Percentiles rank a stretch among this genome's conserved stretches.
Conservation (phyloP, 2,888 invertebrate genomes). For the Agonopterix heracliana region DNA sequence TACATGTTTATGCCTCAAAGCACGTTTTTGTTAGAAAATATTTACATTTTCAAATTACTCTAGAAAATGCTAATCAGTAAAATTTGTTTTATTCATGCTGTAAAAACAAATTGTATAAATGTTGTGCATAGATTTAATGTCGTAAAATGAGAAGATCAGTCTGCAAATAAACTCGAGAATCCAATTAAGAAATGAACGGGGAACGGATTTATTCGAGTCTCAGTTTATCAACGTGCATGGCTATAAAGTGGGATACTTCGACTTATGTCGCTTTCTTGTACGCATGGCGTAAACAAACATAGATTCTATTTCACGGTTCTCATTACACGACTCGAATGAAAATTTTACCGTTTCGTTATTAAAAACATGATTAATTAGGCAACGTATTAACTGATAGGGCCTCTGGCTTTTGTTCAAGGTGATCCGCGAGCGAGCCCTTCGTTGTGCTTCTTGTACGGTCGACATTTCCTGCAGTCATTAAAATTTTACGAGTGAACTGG, state of each 20-base stretch:
- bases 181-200: slow-evolving; percentile 68
- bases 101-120: background rate
- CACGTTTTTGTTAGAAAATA: too few relatives aligned
- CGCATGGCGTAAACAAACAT: slow-evolving; percentile 20
- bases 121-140: slow-evolving; percentile 44
- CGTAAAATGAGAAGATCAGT: slow-evolving; percentile 60
- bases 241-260: slow-evolving; percentile 46
- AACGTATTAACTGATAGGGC: slow-evolving; percentile 26
- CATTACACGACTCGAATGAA: slow-evolving; percentile 9
- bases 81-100: too few relatives aligned
- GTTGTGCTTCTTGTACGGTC: slow-evolving; percentile 44
- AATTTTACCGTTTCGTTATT: slow-evolving; percentile 7
- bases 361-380: slow-evolving; percentile 32
- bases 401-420: slow-evolving; percentile 29
- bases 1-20: too few relatives aligned
- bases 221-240: slow-evolving; percentile 58
- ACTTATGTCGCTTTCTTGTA: slow-evolving; percentile 28
- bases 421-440: slow-evolving; percentile 35
- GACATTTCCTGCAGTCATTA: slow-evolving; percentile 62
- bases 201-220: slow-evolving; percentile 57
- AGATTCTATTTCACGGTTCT: slow-evolving; percentile 6
- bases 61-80: too few relatives aligned
- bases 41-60: too few relatives aligned
- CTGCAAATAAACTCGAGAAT: slow-evolving; percentile 68
- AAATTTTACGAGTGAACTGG: slow-evolving; percentile 71